A percentile compares a stretch with the other conserved stretches of the same genome.
These are phyloP conservation scores for Nannospalax galili DNA, from an alignment of 2,113 vertebrate species.

Conservation along the genomic window DNA sequence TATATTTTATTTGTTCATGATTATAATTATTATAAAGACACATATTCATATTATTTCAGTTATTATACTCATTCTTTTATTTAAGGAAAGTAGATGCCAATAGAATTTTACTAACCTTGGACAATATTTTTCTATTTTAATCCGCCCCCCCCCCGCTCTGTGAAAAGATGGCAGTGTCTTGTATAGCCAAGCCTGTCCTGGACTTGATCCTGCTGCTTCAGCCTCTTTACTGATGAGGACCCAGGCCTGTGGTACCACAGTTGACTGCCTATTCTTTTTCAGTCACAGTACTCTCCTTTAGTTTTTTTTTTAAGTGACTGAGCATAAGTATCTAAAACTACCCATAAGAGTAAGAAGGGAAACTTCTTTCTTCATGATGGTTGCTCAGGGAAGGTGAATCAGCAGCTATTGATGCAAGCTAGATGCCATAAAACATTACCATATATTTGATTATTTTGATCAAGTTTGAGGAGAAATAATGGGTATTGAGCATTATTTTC, in stretches of 20 bases:
- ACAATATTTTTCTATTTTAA: background rate
- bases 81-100: slow-evolving; percentile 25
- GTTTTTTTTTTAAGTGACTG: background rate
- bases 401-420: background rate
- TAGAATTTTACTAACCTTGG: background rate
- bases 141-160: too few relatives aligned
- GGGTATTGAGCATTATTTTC: background rate
- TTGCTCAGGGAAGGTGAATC: background rate
- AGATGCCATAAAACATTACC: background rate
- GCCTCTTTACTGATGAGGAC: background rate
- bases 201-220: background rate
- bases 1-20: slow-evolving; percentile 14
- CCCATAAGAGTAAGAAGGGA: background rate
- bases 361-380: background rate
- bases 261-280: background rate
- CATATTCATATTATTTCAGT: background rate
- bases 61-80: slow-evolving; percentile 30
- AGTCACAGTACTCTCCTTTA: background rate
- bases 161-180: background rate
- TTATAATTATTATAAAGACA: slow-evolving; percentile 34
- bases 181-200: background rate
- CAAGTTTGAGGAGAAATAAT: background rate
- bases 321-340: background rate
- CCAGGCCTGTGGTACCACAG: background rate
- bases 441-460: slow-evolving; percentile 28